Percentiles rank a stretch among this genome's conserved stretches.
Evolutionary conservation across 2,113 vertebrate genomes (phyloP).

Genomic region (Bufo gargarizans): DNA sequence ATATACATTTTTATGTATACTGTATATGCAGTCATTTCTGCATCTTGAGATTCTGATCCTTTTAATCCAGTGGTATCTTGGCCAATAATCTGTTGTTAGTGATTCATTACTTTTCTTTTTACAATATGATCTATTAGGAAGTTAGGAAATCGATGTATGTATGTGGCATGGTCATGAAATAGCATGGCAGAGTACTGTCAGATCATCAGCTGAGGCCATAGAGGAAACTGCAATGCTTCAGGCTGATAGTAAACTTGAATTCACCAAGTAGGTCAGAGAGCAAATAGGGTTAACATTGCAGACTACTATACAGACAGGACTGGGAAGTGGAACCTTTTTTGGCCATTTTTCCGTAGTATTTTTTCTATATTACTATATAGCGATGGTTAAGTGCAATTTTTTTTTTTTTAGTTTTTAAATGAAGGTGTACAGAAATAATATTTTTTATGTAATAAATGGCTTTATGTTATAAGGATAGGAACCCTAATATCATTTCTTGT

Average conservation of each 20-base stretch:
- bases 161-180: neutral
- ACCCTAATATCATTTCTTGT: neutral
- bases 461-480: neutral
- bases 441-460: neutral
- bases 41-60: no score
- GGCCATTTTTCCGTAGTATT: neutral
- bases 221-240: constrained; percentile 4
- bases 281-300: neutral
- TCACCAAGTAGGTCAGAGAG: constrained; percentile 17
- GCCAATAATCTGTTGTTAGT: neutral
- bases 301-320: neutral
- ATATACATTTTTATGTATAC: neutral
- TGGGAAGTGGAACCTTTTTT: neutral
- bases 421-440: neutral
- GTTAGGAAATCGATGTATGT: neutral
- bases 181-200: neutral
- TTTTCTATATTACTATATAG: neutral
- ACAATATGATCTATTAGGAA: neutral
- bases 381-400: neutral
- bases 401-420: no score
- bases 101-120: neutral
- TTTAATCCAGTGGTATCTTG: no score
- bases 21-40: no score
- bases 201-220: constrained; percentile 11
- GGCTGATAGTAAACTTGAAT: neutral